These are phyloP conservation scores for Aegotheles bennettii DNA, from an alignment of 2,113 vertebrate genomes.

Conservation along the genomic window DNA sequence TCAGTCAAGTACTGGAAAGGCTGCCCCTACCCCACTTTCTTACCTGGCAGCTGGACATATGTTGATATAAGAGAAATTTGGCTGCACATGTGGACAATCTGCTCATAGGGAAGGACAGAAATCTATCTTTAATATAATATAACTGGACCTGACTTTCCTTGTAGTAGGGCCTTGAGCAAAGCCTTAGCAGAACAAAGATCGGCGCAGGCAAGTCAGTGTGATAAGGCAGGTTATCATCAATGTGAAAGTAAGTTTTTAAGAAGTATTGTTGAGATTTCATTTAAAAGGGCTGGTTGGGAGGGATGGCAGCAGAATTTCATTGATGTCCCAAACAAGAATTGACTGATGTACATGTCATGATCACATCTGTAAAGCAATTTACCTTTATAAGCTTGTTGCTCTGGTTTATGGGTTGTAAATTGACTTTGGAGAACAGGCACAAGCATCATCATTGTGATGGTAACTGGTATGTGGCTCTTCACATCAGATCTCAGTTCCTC, in stretches of 20 bases:
- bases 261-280: neutral
- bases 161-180: neutral
- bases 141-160: neutral
- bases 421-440: neutral
- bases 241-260: neutral
- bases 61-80: neutral
- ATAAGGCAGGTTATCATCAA: neutral
- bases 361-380: neutral
- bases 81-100: neutral
- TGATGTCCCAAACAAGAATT: neutral
- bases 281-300: neutral
- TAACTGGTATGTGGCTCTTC: neutral
- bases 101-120: neutral
- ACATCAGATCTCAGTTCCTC: neutral
- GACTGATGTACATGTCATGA: neutral
- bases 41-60: neutral
- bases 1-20: neutral
- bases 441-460: neutral
- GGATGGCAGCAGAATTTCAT: neutral
- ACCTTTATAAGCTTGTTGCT: neutral
- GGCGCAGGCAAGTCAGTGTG: neutral
- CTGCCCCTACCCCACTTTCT: neutral
- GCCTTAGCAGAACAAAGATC: neutral
- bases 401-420: neutral
- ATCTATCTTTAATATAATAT: neutral